phyloP scores from a whole-genome alignment of 2,888 invertebrate species.

The Plebejus melissa region DNA sequence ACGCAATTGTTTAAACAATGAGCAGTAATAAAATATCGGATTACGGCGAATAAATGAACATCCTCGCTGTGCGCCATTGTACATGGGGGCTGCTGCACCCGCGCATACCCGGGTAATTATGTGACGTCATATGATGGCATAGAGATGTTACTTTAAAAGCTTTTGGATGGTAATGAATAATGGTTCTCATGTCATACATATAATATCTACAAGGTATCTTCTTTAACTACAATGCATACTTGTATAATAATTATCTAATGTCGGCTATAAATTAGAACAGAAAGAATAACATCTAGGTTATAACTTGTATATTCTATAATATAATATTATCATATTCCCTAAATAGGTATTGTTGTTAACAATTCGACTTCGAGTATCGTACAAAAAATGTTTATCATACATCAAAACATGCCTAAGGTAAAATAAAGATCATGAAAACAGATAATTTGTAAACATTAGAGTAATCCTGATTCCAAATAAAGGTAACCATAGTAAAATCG shows the following conservation, averaged over 20 bases:
- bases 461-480: not conserved
- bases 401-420: not conserved
- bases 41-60: conserved; percentile 66
- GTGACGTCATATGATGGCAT: conserved; percentile 24
- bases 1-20: conserved; percentile 78
- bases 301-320: too few relatives aligned
- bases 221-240: too few relatives aligned
- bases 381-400: not conserved
- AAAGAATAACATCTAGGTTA: too few relatives aligned
- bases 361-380: not conserved
- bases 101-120: conserved; percentile 38
- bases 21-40: conserved; percentile 70
- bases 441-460: not conserved
- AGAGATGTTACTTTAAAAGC: not conserved
- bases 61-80: conserved; percentile 46
- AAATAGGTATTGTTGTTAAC: not conserved
- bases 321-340: too few relatives aligned
- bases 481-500: conserved; percentile 17
- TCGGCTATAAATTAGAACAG: too few relatives aligned
- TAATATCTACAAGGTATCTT: not conserved
- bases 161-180: not conserved
- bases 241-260: too few relatives aligned
- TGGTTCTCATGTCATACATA: not conserved
- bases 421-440: not conserved
- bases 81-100: conserved; percentile 39